Percentiles rank a stretch among this genome's conserved stretches.
These are phyloP conservation scores for Agrypnus murinus DNA, from an alignment of 2,888 invertebrate species.

Conservation along the genomic window DNA sequence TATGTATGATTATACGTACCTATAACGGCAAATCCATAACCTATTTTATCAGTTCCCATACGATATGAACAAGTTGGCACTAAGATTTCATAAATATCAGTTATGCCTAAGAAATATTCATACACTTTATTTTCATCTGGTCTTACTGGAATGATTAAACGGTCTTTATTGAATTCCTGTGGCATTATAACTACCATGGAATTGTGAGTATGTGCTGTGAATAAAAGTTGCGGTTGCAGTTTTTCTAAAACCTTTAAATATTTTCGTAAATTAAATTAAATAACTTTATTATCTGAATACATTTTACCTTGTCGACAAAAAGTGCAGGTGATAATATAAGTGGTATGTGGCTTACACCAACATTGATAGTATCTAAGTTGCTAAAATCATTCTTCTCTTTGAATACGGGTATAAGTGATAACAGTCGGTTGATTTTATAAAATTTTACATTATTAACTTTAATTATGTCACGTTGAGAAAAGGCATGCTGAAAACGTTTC, in stretches of 20 bases:
- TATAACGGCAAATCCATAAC: slow-evolving; percentile 88
- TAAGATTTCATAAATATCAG: slow-evolving; percentile 82
- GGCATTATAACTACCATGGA: slow-evolving; percentile 76
- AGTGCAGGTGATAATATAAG: slow-evolving; percentile 73
- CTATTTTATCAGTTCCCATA: slow-evolving; percentile 93
- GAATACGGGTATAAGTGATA: slow-evolving; percentile 76
- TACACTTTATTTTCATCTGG: slow-evolving; percentile 68
- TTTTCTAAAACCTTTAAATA: slow-evolving; percentile 75
- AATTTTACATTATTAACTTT: slow-evolving; percentile 78
- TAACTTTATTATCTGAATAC: neutral
- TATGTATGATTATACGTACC: slow-evolving; percentile 72
- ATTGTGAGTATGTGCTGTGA: slow-evolving; percentile 81
- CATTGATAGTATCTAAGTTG: slow-evolving; percentile 72
- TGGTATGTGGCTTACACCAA: slow-evolving; percentile 86
- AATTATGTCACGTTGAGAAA: slow-evolving; percentile 80
- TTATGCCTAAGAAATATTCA: slow-evolving; percentile 70
- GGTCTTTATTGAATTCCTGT: slow-evolving; percentile 62
- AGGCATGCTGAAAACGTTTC: slow-evolving; percentile 82
- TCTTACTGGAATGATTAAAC: slow-evolving; percentile 64
- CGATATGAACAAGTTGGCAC: slow-evolving; percentile 97
- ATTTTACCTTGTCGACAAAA: slow-evolving; percentile 73
- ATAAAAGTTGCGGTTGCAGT: slow-evolving; percentile 80
- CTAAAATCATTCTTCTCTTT: slow-evolving; percentile 70
- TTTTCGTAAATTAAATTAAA: slow-evolving; percentile 8
- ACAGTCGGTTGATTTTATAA: slow-evolving; percentile 84